Evolutionary conservation across 2,113 vertebrate species (phyloP), one percentile per base, ranked within the genome.

Genomic region (Rattus rattus): DNA sequence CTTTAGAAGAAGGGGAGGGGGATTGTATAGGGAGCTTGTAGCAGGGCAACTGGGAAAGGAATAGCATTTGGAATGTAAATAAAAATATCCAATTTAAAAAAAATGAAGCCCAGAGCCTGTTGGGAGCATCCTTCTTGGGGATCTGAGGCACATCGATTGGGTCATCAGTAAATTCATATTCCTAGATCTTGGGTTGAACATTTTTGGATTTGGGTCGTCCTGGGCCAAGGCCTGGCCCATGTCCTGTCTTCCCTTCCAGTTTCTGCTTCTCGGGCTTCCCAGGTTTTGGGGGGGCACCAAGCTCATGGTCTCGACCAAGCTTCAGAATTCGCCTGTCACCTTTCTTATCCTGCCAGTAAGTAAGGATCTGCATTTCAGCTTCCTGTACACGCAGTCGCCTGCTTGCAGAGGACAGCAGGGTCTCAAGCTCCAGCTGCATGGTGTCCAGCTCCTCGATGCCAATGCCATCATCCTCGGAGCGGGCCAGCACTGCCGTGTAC

Each of bases 101-200:
- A n/a, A n/a, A n/a, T n/a, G n/a, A 99, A 0, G 99, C 99, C 99
- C 99, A 99, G 97, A 99, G 99, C 99, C 99, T 99, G 98, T 99
- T 99, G 0, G 99, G 99, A 75, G 99, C 99, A 90, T 99, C 99
- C 0, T 99, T 99, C 99, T 99, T 99, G 81, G 99, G 99, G 93
- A 99, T 99, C 93, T 99, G 99, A 0, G 99, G 99, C 96, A 99
- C 99, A 0, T 99, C 99, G 56, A 99, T 99, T 14, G 99, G 99
- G 92, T 99, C 99, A 47, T 99, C 99, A 87, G 98, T 99, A 96
- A 99, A 99, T 95, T 99, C 99, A 28, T 99, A 99, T 88, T 99
- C 99, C 94, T 99, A 99, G 97, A 99, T 99, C 98, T 99, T 99
- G 72, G 99, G 99, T 97, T 99, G 99, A 88, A 99, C 94, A 96